These are phyloP conservation scores for Ctenosaura bakeri DNA, from an alignment of 2,797 vertebrate species.

Conservation along the genomic window DNA sequence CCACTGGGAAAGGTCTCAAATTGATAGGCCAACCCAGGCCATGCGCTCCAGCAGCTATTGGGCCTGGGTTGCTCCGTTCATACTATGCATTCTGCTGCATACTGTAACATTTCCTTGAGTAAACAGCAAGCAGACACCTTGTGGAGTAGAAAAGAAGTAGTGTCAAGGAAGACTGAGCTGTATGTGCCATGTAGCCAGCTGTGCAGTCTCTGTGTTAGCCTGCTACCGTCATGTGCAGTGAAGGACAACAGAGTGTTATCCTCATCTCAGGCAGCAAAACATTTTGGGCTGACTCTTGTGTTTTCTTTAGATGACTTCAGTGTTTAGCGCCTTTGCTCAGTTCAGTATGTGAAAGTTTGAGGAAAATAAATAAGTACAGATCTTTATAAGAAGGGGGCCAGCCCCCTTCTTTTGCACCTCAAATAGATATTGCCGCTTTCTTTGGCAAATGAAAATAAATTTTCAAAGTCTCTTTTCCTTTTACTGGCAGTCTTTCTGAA, in stretches of 20 bases:
- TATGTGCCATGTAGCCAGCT: background rate
- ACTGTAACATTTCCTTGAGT: background rate
- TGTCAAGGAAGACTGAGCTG: too few species aligned
- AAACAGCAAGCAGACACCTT: background rate
- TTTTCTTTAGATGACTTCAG: background rate
- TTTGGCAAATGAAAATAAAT: background rate
- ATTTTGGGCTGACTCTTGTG: background rate
- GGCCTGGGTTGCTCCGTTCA: background rate
- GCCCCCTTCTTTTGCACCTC: background rate
- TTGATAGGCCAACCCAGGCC: background rate
- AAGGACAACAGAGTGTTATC: background rate
- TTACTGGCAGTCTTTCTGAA: background rate
- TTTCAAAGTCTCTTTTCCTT: background rate
- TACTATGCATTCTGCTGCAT: too few species aligned
- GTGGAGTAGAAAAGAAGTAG: background rate
- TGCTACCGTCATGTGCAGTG: background rate
- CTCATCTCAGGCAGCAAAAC: background rate
- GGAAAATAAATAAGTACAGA: background rate
- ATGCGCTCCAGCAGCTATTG: background rate
- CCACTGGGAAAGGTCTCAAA: background rate
- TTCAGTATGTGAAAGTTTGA: background rate
- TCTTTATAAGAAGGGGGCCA: background rate
- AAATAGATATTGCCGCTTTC: background rate
- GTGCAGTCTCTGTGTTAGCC: too few species aligned
- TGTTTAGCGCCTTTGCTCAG: background rate